Evolutionary conservation across 2,888 invertebrate genomes (phyloP), one percentile per base, ranked within the genome.

Genomic region (Pseudococcus longispinus): DNA sequence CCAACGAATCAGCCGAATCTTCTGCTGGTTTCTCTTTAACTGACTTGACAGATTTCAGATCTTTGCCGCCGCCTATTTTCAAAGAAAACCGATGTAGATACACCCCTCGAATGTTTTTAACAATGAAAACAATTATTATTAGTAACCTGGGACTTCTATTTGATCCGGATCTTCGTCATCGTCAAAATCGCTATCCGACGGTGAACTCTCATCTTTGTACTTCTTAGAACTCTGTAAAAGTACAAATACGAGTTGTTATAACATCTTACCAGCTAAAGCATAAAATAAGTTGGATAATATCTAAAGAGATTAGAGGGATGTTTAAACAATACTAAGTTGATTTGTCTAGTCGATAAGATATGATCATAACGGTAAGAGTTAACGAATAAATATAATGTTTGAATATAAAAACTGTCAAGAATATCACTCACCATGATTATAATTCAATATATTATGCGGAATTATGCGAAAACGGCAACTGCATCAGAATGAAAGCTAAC

Each of bases 71-170:
- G 89, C 96, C 96, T 95, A 90, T 15, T 4, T 20, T 8, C 2
- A 37, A 20, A 37, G n/a, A 6, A 26, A 20, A 83, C 4, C 1
- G 3, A 46, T n/a, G 29, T 51, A 83, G 13, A 13, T 13, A 51
- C 83, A 6, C 18, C 5, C 0, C 20, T 37, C 26, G 70, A 8
- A 70, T 13, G 18, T 29, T 37, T 77, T n/a, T 29, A 44, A 83
- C 6, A 15, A 44, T n/a, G 42, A 18, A 26, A 23, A 20, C 13
- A 44, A 5, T 23, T 6, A 29, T 23, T 6, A 29, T n/a, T 87
- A 90, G 91, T 91, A 91, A 95, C 96, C 96, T 91, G 96, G 96
- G 77, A 97, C 96, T 93, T 96, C 96, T 91, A 96, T 95, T 92
- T 95, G 96, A 91, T 97, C 97, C 87, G 97, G 97, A 92, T 97